These are phyloP conservation scores for Agrochola macilenta DNA, from an alignment of 2,888 invertebrate species.

Conservation along the genomic window DNA sequence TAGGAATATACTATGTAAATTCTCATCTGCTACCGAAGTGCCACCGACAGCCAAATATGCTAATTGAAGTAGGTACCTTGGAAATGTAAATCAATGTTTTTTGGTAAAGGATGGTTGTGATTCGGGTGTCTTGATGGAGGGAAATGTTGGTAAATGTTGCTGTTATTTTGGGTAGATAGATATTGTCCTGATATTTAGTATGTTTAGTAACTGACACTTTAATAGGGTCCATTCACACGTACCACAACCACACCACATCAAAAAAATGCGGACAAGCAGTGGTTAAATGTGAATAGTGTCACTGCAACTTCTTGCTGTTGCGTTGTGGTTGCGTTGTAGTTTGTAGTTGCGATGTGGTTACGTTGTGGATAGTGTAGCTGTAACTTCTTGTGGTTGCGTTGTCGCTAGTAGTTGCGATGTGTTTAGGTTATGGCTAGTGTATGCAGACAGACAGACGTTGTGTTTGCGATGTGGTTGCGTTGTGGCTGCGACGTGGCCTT, in stretches of 20 bases:
- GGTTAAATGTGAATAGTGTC: background rate
- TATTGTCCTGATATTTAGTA: background rate
- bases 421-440: no score
- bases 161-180: background rate
- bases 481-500: no score
- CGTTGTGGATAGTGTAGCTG: no score
- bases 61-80: slow-evolving; percentile 60
- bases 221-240: background rate
- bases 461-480: no score
- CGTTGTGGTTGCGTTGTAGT: no score
- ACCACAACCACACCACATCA: background rate
- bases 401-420: no score
- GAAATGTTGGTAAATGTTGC: slow-evolving; percentile 8
- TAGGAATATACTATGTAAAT: slow-evolving; percentile 57
- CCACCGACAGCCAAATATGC: slow-evolving; percentile 54
- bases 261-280: background rate
- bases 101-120: slow-evolving; percentile 25
- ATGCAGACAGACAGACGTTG: no score
- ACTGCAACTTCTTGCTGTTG: no score
- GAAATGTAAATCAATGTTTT: slow-evolving; percentile 67
- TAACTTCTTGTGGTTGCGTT: no score
- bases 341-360: no score
- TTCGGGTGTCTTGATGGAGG: slow-evolving; percentile 21
- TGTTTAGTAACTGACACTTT: background rate
- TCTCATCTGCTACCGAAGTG: slow-evolving; percentile 44